Base-by-base conservation (phyloP, 1,140 invertebrate species). In the Drosophila willistoni region DNA sequence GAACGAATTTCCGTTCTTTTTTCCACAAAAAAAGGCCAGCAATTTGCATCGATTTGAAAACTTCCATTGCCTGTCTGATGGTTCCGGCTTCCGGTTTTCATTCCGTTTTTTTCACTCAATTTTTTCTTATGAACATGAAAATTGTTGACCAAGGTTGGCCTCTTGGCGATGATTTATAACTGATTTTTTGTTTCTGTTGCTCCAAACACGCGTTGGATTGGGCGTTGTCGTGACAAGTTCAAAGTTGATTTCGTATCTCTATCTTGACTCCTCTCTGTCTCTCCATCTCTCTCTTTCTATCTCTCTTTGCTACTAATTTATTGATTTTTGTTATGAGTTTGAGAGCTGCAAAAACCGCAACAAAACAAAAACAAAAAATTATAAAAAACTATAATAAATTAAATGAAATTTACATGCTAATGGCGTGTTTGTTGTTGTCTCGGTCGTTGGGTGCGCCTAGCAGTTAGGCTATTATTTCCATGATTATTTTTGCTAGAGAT, bases 51-150 rank as follows among this genome's bases (percentile, higher is more conserved):
- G 68, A 70, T 85, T 85, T 77, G 69, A 73, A 55, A 64, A 65
- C 7, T 56, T 62, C 19, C 14, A 60, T 42, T 63, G 65, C 14
- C 42, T 36, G 34, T 10, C 39, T 39, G 34, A 17, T 19, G 60
- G 64, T 86, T 85, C 81, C 78, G 81, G 77, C 77, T 85, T 85
- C 82, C 78, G 82, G 44, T 51, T 51, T 51, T 14, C 17, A 51
- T 22, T 51, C 10, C n/a, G 44, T 19, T 51, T 51, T 51, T 51
- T 47, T 17, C 9, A 5, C 5, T 25, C 3, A 25, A 25, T 17
- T 44, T 68, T 13, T 7, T 57, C 56, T 54, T 67, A 55, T 12
- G 14, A 65, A 79, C 79, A 66, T 81, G 82, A 81, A 86, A 85
- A 85, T 81, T 86, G 64, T 60, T 72, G 17, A 22, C 36, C 65